These are phyloP conservation scores for Peromyscus polionotus DNA, from an alignment of 2,113 vertebrate species.

Conservation along the genomic window DNA sequence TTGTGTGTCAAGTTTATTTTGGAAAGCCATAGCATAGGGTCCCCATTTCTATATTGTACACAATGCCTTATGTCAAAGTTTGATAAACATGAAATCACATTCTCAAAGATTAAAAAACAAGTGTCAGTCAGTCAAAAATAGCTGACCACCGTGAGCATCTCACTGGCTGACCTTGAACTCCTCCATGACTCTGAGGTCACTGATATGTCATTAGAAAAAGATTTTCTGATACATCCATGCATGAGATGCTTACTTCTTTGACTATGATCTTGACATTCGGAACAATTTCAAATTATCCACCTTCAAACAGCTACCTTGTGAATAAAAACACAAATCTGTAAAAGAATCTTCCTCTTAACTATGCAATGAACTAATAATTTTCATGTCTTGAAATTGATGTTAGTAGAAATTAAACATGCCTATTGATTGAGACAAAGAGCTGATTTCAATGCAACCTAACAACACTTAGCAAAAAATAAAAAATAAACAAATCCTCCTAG, in stretches of 20 bases:
- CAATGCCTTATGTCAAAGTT: conserved; percentile 81
- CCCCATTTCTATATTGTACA: conserved; percentile 73
- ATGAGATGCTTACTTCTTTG: conserved; percentile 64
- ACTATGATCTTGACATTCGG: conserved; percentile 47
- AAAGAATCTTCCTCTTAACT: conserved; percentile 53
- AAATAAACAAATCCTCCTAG: not conserved
- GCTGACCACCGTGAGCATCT: conserved; percentile 76
- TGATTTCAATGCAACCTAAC: conserved; percentile 62
- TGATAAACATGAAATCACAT: conserved; percentile 85
- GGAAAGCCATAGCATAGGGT: conserved; percentile 68
- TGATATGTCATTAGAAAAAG: conserved; percentile 64
- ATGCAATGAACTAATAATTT: conserved; percentile 50
- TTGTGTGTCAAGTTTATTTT: conserved; percentile 76
- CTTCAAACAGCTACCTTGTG: conserved; percentile 41
- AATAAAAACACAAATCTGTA: conserved; percentile 41
- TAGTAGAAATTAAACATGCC: conserved; percentile 60
- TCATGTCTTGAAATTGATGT: conserved; percentile 18
- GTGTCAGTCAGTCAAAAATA: conserved; percentile 80
- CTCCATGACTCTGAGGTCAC: conserved; percentile 73
- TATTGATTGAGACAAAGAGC: conserved; percentile 65
- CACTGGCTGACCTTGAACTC: conserved; percentile 80
- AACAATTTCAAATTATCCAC: conserved; percentile 50
- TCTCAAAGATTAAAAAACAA: conserved; percentile 80
- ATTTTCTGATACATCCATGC: conserved; percentile 55
- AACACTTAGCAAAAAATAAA: conserved; percentile 42